Conservation (phyloP, 2,888 invertebrate genomes). For the Eumacrocentrus americanus region DNA sequence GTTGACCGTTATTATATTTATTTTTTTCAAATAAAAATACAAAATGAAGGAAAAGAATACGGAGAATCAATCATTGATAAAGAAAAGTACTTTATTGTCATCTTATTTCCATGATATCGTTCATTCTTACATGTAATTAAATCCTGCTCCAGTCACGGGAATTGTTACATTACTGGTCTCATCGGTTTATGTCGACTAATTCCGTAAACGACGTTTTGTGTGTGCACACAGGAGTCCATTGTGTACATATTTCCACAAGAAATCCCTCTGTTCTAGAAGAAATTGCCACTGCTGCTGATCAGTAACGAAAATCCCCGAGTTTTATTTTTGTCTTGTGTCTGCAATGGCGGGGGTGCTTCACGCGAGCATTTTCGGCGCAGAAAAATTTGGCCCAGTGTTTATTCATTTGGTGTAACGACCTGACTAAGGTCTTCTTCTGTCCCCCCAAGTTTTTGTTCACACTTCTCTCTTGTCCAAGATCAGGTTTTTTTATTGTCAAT, state of each 20-base stretch:
- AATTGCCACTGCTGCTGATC: conserved; percentile 12
- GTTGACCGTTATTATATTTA: too few relatives aligned
- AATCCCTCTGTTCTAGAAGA: background rate
- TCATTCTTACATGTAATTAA: too few relatives aligned
- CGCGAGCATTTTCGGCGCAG: conserved; percentile 43
- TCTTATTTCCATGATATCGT: too few relatives aligned
- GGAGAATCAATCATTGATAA: too few relatives aligned
- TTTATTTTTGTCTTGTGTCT: conserved; percentile 49
- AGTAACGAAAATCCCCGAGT: conserved; percentile 32
- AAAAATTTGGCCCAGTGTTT: conserved; percentile 37
- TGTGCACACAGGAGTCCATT: conserved; percentile 30
- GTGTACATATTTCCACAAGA: conserved; percentile 36
- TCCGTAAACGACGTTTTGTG: background rate
- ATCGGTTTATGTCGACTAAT: background rate
- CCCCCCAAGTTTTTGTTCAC: background rate
- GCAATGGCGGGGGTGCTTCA: conserved; percentile 45
- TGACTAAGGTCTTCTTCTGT: conserved; percentile 9
- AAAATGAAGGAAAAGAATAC: too few relatives aligned
- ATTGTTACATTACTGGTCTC: conserved; percentile 3
- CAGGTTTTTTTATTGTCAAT: too few relatives aligned
- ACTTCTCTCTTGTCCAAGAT: conserved; percentile 1
- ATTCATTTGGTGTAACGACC: conserved; percentile 30
- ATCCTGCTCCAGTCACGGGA: too few relatives aligned
- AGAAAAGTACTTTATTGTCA: too few relatives aligned
- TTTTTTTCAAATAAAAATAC: too few relatives aligned